Conservation (phyloP, 2,113 vertebrate species). For the Colistium nudipinnis region DNA sequence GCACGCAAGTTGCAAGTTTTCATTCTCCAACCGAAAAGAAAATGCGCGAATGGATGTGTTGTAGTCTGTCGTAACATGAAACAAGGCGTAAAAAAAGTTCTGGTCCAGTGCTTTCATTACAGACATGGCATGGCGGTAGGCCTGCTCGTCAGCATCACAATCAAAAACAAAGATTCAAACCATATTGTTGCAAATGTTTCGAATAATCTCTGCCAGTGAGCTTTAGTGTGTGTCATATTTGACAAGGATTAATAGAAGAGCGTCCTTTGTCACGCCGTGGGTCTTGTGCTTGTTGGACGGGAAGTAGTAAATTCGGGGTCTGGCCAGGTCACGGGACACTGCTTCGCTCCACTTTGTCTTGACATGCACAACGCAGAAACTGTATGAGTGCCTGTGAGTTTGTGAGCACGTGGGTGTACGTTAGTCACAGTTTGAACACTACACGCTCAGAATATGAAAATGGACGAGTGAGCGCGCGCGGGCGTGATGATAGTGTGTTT, state of each 20-base stretch:
- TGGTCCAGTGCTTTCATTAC: not conserved
- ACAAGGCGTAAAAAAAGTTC: not conserved
- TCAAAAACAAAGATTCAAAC: not conserved
- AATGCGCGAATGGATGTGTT: no score
- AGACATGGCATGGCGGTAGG: no score
- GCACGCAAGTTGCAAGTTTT: not conserved
- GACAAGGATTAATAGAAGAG: slow-evolving; percentile 37
- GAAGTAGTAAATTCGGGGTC: slow-evolving; percentile 43
- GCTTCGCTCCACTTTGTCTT: slow-evolving; percentile 33
- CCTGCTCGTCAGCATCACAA: not conserved
- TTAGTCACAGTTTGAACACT: slow-evolving; percentile 55
- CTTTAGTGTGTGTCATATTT: slow-evolving; percentile 18
- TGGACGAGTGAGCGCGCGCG: slow-evolving; percentile 23
- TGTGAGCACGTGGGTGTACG: slow-evolving; percentile 31
- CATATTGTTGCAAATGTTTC: slow-evolving; percentile 1
- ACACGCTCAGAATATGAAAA: slow-evolving; percentile 46
- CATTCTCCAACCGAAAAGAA: not conserved
- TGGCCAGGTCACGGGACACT: slow-evolving; percentile 40
- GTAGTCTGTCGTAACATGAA: not conserved
- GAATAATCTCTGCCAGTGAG: slow-evolving; percentile 5
- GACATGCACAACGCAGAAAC: slow-evolving; percentile 34
- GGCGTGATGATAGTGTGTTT: slow-evolving; percentile 14
- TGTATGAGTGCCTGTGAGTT: slow-evolving; percentile 25
- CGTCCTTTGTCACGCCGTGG: slow-evolving; percentile 31
- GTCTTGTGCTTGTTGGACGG: slow-evolving; percentile 45